Percentiles rank a stretch among this genome's conserved stretches.
phyloP scores from a whole-genome alignment of 2,797 vertebrate species.

The Eupleurogrammus muticus region DNA sequence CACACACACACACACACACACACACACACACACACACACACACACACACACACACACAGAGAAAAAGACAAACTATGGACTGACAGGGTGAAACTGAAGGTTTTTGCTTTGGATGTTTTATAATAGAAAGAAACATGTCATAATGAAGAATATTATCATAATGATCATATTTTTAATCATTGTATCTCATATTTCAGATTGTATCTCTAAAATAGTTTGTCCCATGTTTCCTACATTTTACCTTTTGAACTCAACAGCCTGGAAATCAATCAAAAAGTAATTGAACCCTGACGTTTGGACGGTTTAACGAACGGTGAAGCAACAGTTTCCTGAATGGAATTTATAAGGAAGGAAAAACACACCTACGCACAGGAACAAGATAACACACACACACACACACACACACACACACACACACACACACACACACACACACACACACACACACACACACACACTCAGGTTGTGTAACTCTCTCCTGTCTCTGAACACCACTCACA shows the following conservation, averaged over 20 bases:
- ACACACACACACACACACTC: conserved; percentile 35
- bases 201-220: too few relatives aligned
- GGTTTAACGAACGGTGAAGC: conserved; percentile 1
- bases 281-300: background rate
- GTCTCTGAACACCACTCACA: conserved; percentile 31
- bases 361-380: conserved; percentile 7
- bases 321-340: background rate
- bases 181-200: too few relatives aligned
- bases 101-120: too few relatives aligned
- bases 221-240: too few relatives aligned
- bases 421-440: conserved; percentile 46
- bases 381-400: conserved; percentile 43
- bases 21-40: background rate
- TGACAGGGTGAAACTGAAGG: too few relatives aligned
- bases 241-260: too few relatives aligned
- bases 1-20: conserved; percentile 15
- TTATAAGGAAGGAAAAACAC: conserved; percentile 25
- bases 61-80: too few relatives aligned
- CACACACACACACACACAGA: too few relatives aligned
- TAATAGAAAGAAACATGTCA: too few relatives aligned
- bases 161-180: too few relatives aligned
- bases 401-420: conserved; percentile 37
- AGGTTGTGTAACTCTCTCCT: conserved; percentile 61
- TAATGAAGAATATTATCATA: too few relatives aligned
- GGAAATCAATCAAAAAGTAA: background rate